Percentiles rank a stretch among this genome's conserved stretches.
Evolutionary conservation across 2,113 vertebrate species (phyloP).

Genomic region (Saccopteryx leptura): DNA sequence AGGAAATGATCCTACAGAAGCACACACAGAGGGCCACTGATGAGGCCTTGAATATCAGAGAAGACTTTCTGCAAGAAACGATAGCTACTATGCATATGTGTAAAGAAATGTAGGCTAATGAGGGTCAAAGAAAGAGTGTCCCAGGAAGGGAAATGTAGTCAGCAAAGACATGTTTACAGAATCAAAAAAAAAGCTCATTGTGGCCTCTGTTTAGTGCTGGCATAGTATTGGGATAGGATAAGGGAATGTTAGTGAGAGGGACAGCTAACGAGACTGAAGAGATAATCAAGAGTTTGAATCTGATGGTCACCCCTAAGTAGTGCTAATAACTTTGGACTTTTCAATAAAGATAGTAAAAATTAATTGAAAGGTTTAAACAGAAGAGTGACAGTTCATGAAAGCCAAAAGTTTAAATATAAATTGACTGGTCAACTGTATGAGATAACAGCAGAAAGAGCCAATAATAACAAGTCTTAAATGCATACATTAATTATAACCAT

Average conservation of each 20-base stretch:
- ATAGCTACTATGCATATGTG: not conserved
- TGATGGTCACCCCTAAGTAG: not conserved
- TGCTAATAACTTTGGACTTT: not conserved
- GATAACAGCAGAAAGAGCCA: not conserved
- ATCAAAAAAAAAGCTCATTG: not conserved
- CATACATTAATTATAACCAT: not conserved
- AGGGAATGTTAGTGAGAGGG: not conserved
- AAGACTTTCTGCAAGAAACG: not conserved
- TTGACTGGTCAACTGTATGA: not conserved
- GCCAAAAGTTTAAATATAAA: not conserved
- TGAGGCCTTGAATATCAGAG: not conserved
- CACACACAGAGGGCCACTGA: not conserved
- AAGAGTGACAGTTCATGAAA: not conserved
- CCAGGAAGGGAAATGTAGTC: not conserved
- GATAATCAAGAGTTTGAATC: not conserved
- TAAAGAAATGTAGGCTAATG: not conserved
- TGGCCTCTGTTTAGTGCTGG: not conserved
- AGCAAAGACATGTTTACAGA: not conserved
- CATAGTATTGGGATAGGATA: fast-evolving
- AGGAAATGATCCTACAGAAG: not conserved
- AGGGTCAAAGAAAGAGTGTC: not conserved
- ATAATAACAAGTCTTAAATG: not conserved
- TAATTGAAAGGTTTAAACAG: not conserved
- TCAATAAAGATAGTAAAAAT: not conserved
- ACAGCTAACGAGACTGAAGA: not conserved